These are phyloP conservation scores for Tipula lateralis DNA, from an alignment of 2,888 invertebrate genomes.

Conservation along the genomic window DNA sequence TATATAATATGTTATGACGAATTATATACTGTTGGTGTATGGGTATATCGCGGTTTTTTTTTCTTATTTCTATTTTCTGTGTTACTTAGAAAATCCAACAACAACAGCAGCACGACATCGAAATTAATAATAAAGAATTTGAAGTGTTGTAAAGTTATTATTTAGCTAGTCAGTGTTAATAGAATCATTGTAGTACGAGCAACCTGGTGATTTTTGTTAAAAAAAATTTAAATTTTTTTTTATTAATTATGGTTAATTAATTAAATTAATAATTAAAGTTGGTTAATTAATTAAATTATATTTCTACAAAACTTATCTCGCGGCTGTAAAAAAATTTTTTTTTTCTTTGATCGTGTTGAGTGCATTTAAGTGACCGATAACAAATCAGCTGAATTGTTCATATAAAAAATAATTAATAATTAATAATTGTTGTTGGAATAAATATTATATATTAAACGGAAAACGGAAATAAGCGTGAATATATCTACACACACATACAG, in stretches of 20 bases:
- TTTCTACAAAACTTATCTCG: not conserved
- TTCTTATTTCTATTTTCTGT: constrained; percentile 28
- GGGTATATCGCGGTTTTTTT: constrained; percentile 31
- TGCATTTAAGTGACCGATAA: not conserved
- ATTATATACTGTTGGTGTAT: constrained; percentile 30
- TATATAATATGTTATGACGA: not conserved
- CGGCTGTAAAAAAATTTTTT: not conserved
- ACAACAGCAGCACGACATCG: not conserved
- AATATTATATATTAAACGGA: not conserved
- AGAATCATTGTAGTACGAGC: constrained; percentile 47
- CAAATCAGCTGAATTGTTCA: not conserved
- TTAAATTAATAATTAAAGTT: not conserved
- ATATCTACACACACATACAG: not conserved
- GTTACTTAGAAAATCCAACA: constrained; percentile 44
- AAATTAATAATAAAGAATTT: constrained; percentile 4
- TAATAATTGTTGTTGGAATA: not conserved
- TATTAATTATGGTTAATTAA: too few relatives aligned
- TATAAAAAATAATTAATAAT: not conserved
- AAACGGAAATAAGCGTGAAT: not conserved
- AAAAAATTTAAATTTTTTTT: constrained; percentile 29
- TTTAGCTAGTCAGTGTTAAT: constrained; percentile 48
- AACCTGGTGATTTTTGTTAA: constrained; percentile 37
- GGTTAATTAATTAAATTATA: not conserved
- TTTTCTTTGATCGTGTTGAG: not conserved
- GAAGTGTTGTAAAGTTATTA: constrained; percentile 33